Evolutionary conservation across 92 coral and sea anemone species (phyloP), one percentile per base, ranked within the genome.

Genomic region (Palythoa caribaeorum): DNA sequence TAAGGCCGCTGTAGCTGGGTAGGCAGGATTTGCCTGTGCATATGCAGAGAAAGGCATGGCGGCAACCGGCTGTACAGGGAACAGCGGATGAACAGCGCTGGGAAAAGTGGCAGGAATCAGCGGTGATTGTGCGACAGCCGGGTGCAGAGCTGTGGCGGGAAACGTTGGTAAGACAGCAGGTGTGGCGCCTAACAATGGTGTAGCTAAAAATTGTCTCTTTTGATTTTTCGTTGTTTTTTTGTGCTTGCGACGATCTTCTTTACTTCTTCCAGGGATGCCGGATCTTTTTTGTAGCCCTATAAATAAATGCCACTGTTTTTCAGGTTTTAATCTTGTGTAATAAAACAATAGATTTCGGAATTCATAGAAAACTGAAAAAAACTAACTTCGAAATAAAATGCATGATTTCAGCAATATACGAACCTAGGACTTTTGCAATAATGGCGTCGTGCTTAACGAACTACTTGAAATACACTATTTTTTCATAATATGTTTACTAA

Each of bases 71-170:
- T 76, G 80, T 19, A 76, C 10, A 28, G 65, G 80, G 9, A 76
- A 5, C 38, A 76, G 9, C 20, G 80, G 80, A 20, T 52, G 65
- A 51, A 51, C 10, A 21, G 63, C 63, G 17, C 60, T 47, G 39
- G 65, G 80, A 52, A 76, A 52, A 28, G 80, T 21, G 80, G 65
- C 80, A 65, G 80, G 80, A 76, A 76, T 1, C 3, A 76, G 19
- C 16, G 80, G 65, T 19, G 80, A 50, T 40, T 62, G 2, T 14
- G 80, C 65, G 0, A 76, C 21, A 28, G 28, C 28, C 2, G 80
- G 80, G 39, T 76, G 80, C 44, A 76, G 60, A 9, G 80, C 80
- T 19, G 80, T 52, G 80, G 80, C 80, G 80, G 80, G 80, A 76
- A 76, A 76, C 10, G 20, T 48, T 51, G 80, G 80, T 50, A 76